Conservation (phyloP, 35 echinoderm and acorn worm genomes). For the Anneissia japonica region DNA sequence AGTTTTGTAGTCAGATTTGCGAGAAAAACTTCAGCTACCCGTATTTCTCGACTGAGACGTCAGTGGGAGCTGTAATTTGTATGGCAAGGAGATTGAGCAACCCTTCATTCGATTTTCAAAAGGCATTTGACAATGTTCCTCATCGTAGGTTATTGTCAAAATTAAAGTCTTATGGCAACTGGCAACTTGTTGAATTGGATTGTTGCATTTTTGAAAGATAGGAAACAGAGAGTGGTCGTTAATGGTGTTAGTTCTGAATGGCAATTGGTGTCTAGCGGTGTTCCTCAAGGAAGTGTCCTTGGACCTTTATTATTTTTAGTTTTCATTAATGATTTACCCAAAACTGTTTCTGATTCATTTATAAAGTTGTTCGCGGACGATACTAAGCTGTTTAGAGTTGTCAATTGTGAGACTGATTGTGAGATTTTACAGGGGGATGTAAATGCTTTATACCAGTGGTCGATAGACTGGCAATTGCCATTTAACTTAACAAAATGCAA, state of each 20-base stretch:
- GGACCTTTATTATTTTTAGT: neutral
- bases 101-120: too few relatives aligned
- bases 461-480: constrained; percentile 4
- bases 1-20: too few relatives aligned
- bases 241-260: neutral
- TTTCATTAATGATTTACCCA: neutral
- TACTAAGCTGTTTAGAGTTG: constrained; percentile 10
- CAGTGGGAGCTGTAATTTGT: too few relatives aligned
- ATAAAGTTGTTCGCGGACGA: constrained; percentile 39
- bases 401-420: neutral
- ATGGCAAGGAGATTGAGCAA: too few relatives aligned
- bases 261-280: constrained; percentile 4
- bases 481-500: constrained; percentile 18
- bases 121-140: too few relatives aligned
- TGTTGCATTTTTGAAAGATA: neutral
- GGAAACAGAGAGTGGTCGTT: constrained; percentile 1
- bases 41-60: too few relatives aligned
- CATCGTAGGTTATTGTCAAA: too few relatives aligned
- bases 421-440: neutral
- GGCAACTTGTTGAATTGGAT: too few relatives aligned
- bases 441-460: neutral
- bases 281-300: constrained; percentile 28
- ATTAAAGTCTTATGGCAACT: too few relatives aligned
- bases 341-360: too few relatives aligned
- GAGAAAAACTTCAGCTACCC: too few relatives aligned